Base-by-base conservation (phyloP, 1,140 invertebrate genomes). In the Diploscapter pachys region DNA sequence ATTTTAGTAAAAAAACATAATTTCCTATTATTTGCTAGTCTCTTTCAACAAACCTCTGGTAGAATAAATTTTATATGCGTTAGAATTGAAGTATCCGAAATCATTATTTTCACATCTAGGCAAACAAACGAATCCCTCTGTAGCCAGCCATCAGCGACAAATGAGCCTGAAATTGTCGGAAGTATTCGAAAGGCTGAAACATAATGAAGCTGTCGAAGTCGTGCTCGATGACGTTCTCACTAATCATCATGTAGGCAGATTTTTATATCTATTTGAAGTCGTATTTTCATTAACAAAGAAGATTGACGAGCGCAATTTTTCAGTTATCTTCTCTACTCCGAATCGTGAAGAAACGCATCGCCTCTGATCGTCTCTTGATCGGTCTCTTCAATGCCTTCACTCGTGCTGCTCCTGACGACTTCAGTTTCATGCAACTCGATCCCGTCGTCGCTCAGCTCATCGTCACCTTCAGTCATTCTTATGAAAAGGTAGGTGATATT, bases 401-500 rank as follows among this genome's bases (percentile, higher is more conserved):
- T 49, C 61, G 75, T n/a, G 71, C 75, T 49, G 72, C 72, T 8
- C 79, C 79, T 2, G 78, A 79, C 56, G 79, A 79, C 51, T 80
- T 79, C 66, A 54, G 69, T n/a, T 67, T 80, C 65, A 63, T 69
- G 49, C 79, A 80, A 68, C 53, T 80, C 31, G 76, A 80, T 75
- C 79, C 79, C 3, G 66, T 80, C 69, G 78, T 80, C n/a, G 79
- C 79, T 4, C 68, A 80, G 59, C 69, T 80, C 11, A 77, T 80
- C 49, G 75, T 80, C n/a, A 69, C 74, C 11, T 80, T 80, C 75
- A 80, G 78, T 72, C 74, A 73, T 63, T 75, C 79, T 52, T 77
- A 80, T 66, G 73, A 80, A 68, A 76, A 80, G 71, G 78, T 80
- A 63, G 5, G 71, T 49, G 55, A 13, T 57, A 56, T 67, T 64